phyloP scores from a whole-genome alignment of 2,797 vertebrate species.

The Chelidonichthys spinosus region DNA sequence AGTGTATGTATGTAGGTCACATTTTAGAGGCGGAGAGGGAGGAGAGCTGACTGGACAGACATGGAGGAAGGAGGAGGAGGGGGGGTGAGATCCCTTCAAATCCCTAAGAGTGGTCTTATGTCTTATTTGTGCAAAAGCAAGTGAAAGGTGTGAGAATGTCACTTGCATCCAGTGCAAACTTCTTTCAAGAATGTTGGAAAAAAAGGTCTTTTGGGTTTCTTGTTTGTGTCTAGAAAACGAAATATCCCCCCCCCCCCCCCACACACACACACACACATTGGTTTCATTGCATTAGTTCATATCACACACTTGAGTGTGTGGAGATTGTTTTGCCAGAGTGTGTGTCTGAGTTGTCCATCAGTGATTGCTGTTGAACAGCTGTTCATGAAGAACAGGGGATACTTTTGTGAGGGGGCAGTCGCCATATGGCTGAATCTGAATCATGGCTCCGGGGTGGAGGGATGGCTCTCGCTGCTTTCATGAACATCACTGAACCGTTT shows the following conservation, averaged over 20 bases:
- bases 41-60: slow-evolving; percentile 33
- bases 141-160: slow-evolving; percentile 4
- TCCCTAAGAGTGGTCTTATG: neutral
- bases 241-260: too few relatives aligned
- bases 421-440: slow-evolving; percentile 60
- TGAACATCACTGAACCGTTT: slow-evolving; percentile 42
- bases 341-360: slow-evolving; percentile 43
- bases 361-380: slow-evolving; percentile 61
- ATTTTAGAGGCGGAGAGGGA: slow-evolving; percentile 21
- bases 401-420: slow-evolving; percentile 40
- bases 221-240: neutral
- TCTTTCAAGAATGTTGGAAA: neutral
- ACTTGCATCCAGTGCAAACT: neutral
- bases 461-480: slow-evolving; percentile 20
- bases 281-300: neutral
- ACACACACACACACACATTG: too few relatives aligned
- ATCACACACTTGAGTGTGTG: neutral
- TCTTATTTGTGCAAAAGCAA: neutral
- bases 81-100: slow-evolving; percentile 7
- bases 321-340: slow-evolving; percentile 32
- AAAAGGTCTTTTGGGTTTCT: slow-evolving; percentile 1
- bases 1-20: slow-evolving; percentile 34
- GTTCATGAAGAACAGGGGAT: slow-evolving; percentile 56
- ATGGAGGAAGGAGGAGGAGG: neutral
- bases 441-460: slow-evolving; percentile 31